Evolutionary conservation across 2,797 vertebrate species (phyloP).

Genomic region (Cyprinodon diabolis): DNA sequence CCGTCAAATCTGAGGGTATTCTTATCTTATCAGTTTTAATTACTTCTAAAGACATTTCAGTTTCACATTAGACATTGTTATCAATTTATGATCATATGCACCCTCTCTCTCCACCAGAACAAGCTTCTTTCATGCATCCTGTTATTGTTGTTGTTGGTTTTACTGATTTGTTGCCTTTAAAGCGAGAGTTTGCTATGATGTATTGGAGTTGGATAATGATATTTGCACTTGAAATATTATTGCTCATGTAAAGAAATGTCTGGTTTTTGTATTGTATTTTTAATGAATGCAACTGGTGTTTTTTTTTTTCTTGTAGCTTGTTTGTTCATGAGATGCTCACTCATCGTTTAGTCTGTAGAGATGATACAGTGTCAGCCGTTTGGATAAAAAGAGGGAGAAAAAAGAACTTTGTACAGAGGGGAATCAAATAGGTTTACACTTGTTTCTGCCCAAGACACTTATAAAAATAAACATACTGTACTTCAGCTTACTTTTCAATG

Average conservation of each 20-base stretch:
- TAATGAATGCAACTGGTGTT: constrained; percentile 87
- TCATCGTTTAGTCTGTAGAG: constrained; percentile 72
- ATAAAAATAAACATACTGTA: constrained; percentile 81
- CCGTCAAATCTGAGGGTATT: constrained; percentile 30
- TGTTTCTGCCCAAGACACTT: constrained; percentile 75
- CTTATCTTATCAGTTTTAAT: constrained; percentile 15
- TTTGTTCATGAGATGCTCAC: constrained; percentile 78
- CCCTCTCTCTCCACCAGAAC: constrained; percentile 22
- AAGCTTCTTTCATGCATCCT: constrained; percentile 59
- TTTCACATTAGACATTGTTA: constrained; percentile 7
- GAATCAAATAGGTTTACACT: constrained; percentile 73
- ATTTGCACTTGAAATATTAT: constrained; percentile 98
- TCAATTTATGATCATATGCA: background rate
- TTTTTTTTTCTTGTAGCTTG: constrained; percentile 75
- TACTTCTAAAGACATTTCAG: background rate
- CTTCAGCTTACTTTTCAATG: constrained; percentile 68
- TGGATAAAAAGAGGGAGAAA: constrained; percentile 27
- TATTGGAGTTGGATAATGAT: constrained; percentile 91
- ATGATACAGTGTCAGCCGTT: constrained; percentile 73
- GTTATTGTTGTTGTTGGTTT: constrained; percentile 14
- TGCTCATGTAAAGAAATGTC: constrained; percentile 97
- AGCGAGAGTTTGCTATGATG: constrained; percentile 83
- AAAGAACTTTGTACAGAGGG: constrained; percentile 67
- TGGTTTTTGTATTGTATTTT: constrained; percentile 98
- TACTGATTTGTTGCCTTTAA: constrained; percentile 67